phyloP scores from a whole-genome alignment of 2,888 invertebrate genomes.

The Harpalus rubripes region DNA sequence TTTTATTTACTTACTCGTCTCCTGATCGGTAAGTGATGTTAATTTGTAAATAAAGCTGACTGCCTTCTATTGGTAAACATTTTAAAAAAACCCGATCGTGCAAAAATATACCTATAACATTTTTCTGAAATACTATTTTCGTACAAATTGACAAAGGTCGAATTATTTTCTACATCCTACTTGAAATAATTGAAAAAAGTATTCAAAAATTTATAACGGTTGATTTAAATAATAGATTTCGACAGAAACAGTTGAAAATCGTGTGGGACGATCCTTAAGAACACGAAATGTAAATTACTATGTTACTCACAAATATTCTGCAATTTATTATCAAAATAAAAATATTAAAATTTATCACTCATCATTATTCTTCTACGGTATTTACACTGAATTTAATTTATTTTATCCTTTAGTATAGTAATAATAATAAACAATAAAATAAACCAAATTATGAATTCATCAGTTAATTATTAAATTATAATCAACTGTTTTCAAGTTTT shows the following conservation, averaged over 20 bases:
- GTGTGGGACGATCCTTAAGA: conserved; percentile 33
- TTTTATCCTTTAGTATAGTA: not conserved
- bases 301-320: conserved; percentile 4
- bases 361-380: conserved; percentile 35
- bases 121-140: not conserved
- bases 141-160: not conserved
- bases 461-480: too few relatives aligned
- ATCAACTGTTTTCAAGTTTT: too few relatives aligned
- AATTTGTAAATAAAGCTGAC: too few relatives aligned
- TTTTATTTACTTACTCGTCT: too few relatives aligned
- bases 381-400: conserved; percentile 34
- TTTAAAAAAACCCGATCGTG: too few relatives aligned
- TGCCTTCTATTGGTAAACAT: too few relatives aligned
- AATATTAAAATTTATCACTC: conserved; percentile 35
- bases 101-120: too few relatives aligned
- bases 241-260: conserved; percentile 18
- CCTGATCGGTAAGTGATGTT: too few relatives aligned
- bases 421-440: conserved; percentile 5
- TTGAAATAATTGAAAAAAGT: conserved; percentile 46
- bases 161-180: conserved; percentile 46
- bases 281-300: conserved; percentile 27
- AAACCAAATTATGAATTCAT: too few relatives aligned
- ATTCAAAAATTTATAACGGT: conserved; percentile 58
- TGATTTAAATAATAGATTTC: conserved; percentile 51
- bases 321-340: conserved; percentile 44